Base-by-base conservation (phyloP, 2,888 invertebrate species). In the Mamestra brassicae region DNA sequence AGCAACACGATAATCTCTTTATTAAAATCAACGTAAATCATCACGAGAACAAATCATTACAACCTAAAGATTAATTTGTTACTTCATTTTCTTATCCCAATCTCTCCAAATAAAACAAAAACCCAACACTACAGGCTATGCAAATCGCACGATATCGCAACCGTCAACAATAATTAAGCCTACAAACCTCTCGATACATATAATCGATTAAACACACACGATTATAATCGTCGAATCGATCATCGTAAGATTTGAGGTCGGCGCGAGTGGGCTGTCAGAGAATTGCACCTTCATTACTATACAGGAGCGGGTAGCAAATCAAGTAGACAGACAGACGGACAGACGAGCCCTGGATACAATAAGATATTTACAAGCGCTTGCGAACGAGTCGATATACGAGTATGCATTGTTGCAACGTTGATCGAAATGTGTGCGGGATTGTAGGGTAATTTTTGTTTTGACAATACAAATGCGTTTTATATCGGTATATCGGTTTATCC, bases 231-330 rank as follows among this genome's bases (percentile, higher is more conserved):
- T 90, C 89, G 90, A 90, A 93, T 94, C 93, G 91, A 93, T 93
- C 93, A 94, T 93, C 91, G 84, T 86, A 76, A 84, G 86, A 87
- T 87, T 87, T 87, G 88, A 89, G 89, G 89, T 86, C 92, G 91
- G 92, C 90, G 92, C 92, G 90, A 87, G 91, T 90, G 88, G 89
- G 85, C 90, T 90, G 93, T 92, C 93, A 90, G 81, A 79, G 86
- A 85, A 91, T 92, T 92, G 94, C 93, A 90, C 93, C 92, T 93
- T 94, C 94, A 95, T 94, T 94, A 93, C 89, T 92, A 95, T 94
- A 94, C 95, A 89, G 94, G 90, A 94, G 94, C 94, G 87, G 88
- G 89, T 89, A 89, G 93, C 95, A 94, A 94, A 95, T 94, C 94
- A 94, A 90, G 87, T 83, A 83, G 89, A 89, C 91, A 89, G 94